Evolutionary conservation across 2,888 invertebrate genomes (phyloP), one percentile per base, ranked within the genome.

Genomic region (Steromphala cineraria): DNA sequence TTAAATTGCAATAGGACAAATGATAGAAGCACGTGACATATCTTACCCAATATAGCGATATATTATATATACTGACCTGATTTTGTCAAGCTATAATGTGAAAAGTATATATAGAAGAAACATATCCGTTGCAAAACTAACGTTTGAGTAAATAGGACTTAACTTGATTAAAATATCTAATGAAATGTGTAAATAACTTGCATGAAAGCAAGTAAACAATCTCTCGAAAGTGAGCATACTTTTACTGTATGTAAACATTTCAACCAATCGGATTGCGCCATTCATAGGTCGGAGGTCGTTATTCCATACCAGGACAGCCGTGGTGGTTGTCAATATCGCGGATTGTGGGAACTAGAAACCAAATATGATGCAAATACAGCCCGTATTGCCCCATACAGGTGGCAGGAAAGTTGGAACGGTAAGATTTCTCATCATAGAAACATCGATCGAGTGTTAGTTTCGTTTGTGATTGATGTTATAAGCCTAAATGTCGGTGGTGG

Each of bases 351-450:
- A 19, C 17, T n/a, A 71, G 8, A 62, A 40, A 36, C 31, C 67
- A 80, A 88, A 87, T 80, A 89, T 86, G 87, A 89, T 90, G 88
- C 85, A 88, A 85, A 80, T 88, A 80, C 87, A 89, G 76, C 83
- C 82, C 24, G 82, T 86, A 46, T 82, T 87, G 67, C 83, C 83
- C 31, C 82, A 83, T 36, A 83, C 83, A 71, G 84, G 83, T 80
- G 85, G 75, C 40, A 75, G 71, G 56, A 83, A 71, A 46, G 67
- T 86, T n/a, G 62, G 84, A 56, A 85, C 85, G 88, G 89, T 89
- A 83, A 85, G 86, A 81, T 75, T 55, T 52, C 46, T 24, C 21
- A 62, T 40, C 36, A 56, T 21, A 19, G 46, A n/a, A 53, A n/a
- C 53, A 40, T 19, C 67, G 67, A 19, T 67, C 40, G 36, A 53